Evolutionary conservation across 1,140 invertebrate species (phyloP).

Genomic region (Tachypleus tridentatus): DNA sequence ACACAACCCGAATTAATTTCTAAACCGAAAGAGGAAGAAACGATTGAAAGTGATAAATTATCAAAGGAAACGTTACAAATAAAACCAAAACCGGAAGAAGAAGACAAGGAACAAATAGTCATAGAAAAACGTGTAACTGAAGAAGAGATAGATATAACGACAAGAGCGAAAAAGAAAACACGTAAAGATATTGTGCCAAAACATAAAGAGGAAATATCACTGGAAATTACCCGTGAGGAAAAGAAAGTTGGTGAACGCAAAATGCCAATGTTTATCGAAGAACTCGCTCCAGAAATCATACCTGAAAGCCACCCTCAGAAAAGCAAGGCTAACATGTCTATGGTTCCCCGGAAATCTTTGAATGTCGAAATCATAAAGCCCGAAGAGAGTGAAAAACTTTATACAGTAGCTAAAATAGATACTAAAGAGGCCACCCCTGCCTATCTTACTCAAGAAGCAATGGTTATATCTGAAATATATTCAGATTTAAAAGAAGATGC

Average conservation of each 20-base stretch:
- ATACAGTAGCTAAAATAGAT: not conserved
- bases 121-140: too few species aligned
- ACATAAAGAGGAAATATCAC: too few species aligned
- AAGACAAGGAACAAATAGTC: not conserved
- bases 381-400: slow-evolving; percentile 8
- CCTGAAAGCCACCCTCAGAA: not conserved
- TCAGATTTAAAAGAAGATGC: too few species aligned
- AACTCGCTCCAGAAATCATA: too few species aligned
- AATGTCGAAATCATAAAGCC: slow-evolving; percentile 4
- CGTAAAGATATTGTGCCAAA: too few species aligned
- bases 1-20: too few species aligned
- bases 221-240: too few species aligned
- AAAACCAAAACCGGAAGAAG: not conserved
- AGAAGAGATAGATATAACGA: not conserved
- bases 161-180: too few species aligned
- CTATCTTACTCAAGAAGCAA: slow-evolving; percentile 1
- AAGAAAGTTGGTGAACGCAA: too few species aligned
- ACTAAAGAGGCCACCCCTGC: not conserved
- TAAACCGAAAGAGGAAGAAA: too few species aligned
- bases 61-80: not conserved
- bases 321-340: slow-evolving; percentile 7
- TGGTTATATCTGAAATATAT: not conserved
- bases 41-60: too few species aligned
- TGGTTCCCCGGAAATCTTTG: slow-evolving; percentile 11
- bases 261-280: too few species aligned